Percentiles rank a stretch among this genome's conserved stretches.
Conservation (phyloP, 2,888 invertebrate genomes). For the Monochamus alternatus region DNA sequence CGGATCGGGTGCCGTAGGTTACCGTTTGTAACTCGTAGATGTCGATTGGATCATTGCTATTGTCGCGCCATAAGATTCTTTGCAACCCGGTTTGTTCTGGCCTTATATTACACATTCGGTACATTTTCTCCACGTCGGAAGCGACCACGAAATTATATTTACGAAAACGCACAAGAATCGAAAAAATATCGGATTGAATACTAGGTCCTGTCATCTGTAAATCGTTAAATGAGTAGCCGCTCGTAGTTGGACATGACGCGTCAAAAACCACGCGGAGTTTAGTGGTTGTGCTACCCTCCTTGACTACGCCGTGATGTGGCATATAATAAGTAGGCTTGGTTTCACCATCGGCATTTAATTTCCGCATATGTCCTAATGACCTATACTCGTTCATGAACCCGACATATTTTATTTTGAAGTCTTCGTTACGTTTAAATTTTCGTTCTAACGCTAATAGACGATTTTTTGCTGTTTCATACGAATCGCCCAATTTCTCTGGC, state of each 20-base stretch:
- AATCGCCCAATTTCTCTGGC: background rate
- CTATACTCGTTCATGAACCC: constrained; percentile 28
- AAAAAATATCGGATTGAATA: background rate
- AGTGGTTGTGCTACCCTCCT: constrained; percentile 33
- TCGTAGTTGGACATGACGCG: constrained; percentile 35
- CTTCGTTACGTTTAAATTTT: background rate
- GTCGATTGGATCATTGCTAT: background rate
- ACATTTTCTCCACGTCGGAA: constrained; percentile 37
- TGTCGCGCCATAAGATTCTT: constrained; percentile 31
- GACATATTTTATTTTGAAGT: background rate
- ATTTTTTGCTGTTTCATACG: background rate
- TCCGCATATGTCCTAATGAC: constrained; percentile 17
- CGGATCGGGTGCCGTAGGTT: constrained; percentile 35
- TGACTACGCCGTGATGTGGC: constrained; percentile 32
- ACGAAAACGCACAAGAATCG: background rate
- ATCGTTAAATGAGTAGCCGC: constrained; percentile 44
- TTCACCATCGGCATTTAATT: background rate
- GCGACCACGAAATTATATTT: constrained; percentile 18
- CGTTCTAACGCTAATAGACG: background rate
- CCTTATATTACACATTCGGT: constrained; percentile 23
- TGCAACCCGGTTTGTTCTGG: constrained; percentile 9
- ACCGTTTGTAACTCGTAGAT: constrained; percentile 19
- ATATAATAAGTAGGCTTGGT: background rate
- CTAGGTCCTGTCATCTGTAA: constrained; percentile 37
- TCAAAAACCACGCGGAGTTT: constrained; percentile 28